Conservation (phyloP, 2,888 invertebrate species). For the Drosophila setosimentum region DNA sequence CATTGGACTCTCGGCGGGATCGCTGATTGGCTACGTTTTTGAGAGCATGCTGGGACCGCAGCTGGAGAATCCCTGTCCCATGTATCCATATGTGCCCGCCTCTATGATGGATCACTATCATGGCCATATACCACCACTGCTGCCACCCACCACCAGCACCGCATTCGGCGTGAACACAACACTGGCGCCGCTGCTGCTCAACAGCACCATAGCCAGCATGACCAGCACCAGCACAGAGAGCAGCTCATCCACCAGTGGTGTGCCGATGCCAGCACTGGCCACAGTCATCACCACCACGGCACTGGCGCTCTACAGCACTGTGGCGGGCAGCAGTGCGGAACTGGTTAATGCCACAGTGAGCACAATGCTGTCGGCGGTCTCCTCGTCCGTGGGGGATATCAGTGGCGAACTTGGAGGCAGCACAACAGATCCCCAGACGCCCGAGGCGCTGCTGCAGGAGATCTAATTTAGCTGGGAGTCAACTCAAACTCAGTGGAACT, state of each 20-base stretch:
- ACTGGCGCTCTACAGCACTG: slow-evolving; percentile 67
- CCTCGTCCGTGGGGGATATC: slow-evolving; percentile 66
- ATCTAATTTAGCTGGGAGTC: slow-evolving; percentile 56
- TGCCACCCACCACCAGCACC: slow-evolving; percentile 48
- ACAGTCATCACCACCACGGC: slow-evolving; percentile 77
- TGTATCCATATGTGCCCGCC: slow-evolving; percentile 80
- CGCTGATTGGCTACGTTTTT: slow-evolving; percentile 93
- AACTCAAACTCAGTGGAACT: background rate
- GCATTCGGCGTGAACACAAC: slow-evolving; percentile 46
- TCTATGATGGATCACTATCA: slow-evolving; percentile 74
- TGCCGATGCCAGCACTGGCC: slow-evolving; percentile 55
- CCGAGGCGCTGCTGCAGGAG: slow-evolving; percentile 76
- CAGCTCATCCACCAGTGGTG: slow-evolving; percentile 50
- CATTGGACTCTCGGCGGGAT: slow-evolving; percentile 93
- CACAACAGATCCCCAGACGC: slow-evolving; percentile 82
- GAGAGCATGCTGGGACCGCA: slow-evolving; percentile 88
- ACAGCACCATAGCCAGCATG: slow-evolving; percentile 52
- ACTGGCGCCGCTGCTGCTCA: slow-evolving; percentile 54
- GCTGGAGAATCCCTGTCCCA: slow-evolving; percentile 85
- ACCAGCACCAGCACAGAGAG: slow-evolving; percentile 45
- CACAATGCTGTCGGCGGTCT: slow-evolving; percentile 75
- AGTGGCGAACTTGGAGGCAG: slow-evolving; percentile 69
- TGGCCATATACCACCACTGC: slow-evolving; percentile 56
- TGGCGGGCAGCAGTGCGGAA: slow-evolving; percentile 73
- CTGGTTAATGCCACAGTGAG: slow-evolving; percentile 76